phyloP scores from a whole-genome alignment of 2,113 vertebrate genomes.

The Brachypteracias leptosomus region DNA sequence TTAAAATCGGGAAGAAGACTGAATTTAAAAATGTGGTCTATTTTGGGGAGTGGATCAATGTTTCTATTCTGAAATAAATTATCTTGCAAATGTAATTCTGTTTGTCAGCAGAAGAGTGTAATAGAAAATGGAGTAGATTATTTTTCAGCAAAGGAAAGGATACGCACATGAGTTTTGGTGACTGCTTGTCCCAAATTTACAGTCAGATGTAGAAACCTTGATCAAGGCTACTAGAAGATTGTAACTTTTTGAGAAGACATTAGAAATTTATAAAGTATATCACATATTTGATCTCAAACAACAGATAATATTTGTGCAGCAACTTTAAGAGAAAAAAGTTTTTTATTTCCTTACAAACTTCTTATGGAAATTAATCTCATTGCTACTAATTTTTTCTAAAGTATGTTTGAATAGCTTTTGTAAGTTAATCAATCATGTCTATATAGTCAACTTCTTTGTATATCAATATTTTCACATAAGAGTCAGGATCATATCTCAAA shows the following conservation, averaged over 20 bases:
- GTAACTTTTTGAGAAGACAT: neutral
- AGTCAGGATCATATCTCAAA: neutral
- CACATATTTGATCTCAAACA: neutral
- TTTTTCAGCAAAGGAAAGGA: neutral
- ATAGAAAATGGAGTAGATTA: neutral
- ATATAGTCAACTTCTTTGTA: neutral
- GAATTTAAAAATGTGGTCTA: neutral
- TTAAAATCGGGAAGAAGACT: neutral
- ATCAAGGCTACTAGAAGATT: neutral
- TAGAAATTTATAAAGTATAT: neutral
- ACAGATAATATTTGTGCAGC: neutral
- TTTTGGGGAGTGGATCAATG: neutral
- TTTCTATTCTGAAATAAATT: slow-evolving; percentile 7
- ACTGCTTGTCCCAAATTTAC: neutral
- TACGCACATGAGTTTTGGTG: neutral
- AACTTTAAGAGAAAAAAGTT: neutral
- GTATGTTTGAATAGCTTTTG: neutral
- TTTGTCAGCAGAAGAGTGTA: neutral
- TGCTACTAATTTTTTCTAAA: neutral
- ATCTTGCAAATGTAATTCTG: neutral
- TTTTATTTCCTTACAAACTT: neutral
- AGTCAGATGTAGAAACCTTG: neutral
- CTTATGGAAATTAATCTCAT: neutral
- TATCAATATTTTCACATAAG: neutral
- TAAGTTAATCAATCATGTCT: neutral